Conservation (phyloP, 2,113 vertebrate genomes). For the Percina caprodes region DNA sequence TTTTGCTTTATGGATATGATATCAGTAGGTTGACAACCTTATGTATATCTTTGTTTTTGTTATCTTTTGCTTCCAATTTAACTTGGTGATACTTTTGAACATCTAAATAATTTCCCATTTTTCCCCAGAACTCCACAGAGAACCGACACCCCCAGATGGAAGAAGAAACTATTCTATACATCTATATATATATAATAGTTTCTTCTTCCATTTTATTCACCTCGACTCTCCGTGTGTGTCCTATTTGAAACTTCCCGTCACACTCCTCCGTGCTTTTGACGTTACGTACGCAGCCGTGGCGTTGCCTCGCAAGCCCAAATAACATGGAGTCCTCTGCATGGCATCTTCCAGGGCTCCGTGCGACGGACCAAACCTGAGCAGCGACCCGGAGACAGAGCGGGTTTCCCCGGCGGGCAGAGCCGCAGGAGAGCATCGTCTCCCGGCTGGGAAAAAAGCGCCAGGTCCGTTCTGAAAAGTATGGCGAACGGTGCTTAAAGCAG, state of each 20-base stretch:
- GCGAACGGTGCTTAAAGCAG: constrained; percentile 60
- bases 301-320: constrained; percentile 78
- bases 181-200: too few species aligned
- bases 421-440: constrained; percentile 54
- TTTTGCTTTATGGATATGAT: too few species aligned
- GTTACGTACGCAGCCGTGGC: constrained; percentile 85
- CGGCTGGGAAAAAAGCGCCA: constrained; percentile 37
- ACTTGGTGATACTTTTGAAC: too few species aligned
- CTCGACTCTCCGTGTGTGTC: too few species aligned
- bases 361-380: constrained; percentile 39
- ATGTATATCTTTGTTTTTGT: too few species aligned
- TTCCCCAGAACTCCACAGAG: too few species aligned
- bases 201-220: too few species aligned
- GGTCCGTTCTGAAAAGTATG: constrained; percentile 69
- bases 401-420: constrained; percentile 36
- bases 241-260: constrained; percentile 56
- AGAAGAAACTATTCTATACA: too few species aligned
- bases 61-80: too few species aligned
- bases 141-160: too few species aligned
- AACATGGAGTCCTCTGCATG: constrained; percentile 85
- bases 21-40: too few species aligned
- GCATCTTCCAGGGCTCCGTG: constrained; percentile 73
- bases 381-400: constrained; percentile 11
- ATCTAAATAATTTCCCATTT: too few species aligned
- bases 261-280: constrained; percentile 72